These are phyloP conservation scores for Triplophysa dalaica DNA, from an alignment of 2,113 vertebrate genomes.

Conservation along the genomic window DNA sequence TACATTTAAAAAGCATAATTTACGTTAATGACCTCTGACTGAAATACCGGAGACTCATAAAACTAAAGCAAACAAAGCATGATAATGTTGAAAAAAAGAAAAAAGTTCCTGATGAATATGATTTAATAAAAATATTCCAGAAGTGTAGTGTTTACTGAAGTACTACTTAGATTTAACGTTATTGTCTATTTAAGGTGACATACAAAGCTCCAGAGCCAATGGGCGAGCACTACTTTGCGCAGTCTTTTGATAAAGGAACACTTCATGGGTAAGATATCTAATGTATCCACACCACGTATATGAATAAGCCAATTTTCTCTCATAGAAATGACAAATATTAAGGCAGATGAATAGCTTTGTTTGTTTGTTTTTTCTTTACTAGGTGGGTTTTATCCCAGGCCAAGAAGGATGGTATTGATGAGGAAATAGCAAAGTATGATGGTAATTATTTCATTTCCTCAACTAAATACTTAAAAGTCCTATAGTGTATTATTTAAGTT, in stretches of 20 bases:
- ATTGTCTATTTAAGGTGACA: conserved; percentile 77
- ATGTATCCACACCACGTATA: background rate
- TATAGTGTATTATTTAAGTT: no score
- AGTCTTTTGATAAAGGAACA: conserved; percentile 92
- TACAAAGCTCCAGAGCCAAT: conserved; percentile 91
- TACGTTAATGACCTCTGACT: no score
- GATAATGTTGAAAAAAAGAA: no score
- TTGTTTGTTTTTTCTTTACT: conserved; percentile 47
- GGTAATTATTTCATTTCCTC: conserved; percentile 73
- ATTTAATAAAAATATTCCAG: no score
- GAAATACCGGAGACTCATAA: no score
- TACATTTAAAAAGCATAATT: background rate
- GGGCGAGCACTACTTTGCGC: conserved; percentile 89
- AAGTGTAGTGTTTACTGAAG: no score
- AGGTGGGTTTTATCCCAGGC: conserved; percentile 94
- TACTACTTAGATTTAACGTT: background rate
- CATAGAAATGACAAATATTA: background rate
- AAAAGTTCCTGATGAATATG: no score
- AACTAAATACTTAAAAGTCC: background rate
- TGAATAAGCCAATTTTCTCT: no score
- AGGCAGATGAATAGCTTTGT: background rate
- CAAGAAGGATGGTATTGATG: conserved; percentile 94
- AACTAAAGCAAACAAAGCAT: no score
- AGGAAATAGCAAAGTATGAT: conserved; percentile 97
- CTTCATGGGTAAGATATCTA: conserved; percentile 82